A percentile compares a stretch with the other conserved stretches of the same genome.
These are phyloP conservation scores for Nymphalis urticae DNA, from an alignment of 2,888 invertebrate species.

Conservation along the genomic window DNA sequence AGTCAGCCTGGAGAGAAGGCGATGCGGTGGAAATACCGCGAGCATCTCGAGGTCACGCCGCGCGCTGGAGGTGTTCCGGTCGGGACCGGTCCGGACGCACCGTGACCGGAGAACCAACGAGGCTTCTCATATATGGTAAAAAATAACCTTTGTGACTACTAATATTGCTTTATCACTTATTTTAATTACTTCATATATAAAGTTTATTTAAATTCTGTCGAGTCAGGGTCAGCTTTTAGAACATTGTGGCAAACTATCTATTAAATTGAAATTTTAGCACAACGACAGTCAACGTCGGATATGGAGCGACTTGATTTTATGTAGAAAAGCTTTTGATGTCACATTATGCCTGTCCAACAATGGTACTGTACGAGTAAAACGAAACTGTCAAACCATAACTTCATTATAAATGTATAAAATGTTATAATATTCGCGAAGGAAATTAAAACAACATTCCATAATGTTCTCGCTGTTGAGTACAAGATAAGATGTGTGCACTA, in stretches of 20 bases:
- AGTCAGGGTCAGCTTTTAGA: neutral
- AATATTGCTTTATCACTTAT: neutral
- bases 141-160: neutral
- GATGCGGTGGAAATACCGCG: slow-evolving; percentile 62
- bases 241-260: neutral
- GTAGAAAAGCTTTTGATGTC: neutral
- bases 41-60: slow-evolving; percentile 83
- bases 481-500: no score
- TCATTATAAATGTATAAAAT: no score
- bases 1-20: slow-evolving; percentile 57
- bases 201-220: neutral
- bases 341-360: no score
- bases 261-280: neutral
- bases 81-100: slow-evolving; percentile 83
- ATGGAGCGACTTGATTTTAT: neutral
- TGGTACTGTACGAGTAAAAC: no score
- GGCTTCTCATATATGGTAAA: slow-evolving; percentile 64
- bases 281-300: neutral
- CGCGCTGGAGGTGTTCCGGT: slow-evolving; percentile 86
- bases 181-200: neutral
- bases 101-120: slow-evolving; percentile 74
- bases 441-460: no score
- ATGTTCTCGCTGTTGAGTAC: no score
- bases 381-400: no score
- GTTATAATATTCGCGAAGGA: no score